Base-by-base conservation (phyloP, 2,797 vertebrate genomes). In the Myotis findleyi region DNA sequence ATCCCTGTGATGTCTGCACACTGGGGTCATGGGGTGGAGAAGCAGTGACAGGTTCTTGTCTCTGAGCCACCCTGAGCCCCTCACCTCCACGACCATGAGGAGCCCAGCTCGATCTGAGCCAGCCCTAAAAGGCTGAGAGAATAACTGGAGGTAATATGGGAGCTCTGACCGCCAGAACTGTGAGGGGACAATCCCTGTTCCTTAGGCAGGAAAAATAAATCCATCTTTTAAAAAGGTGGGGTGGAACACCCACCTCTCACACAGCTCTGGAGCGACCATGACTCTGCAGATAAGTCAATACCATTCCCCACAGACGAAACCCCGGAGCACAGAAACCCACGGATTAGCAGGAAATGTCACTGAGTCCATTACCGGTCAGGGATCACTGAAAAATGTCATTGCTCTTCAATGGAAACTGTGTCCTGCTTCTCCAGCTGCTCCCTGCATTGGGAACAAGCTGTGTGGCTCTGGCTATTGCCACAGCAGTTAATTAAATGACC, bases 311-410 rank as follows among this genome's bases (percentile, higher is more conserved):
- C 90, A 95, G 95, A 97, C 97, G 97, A 97, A 95, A 95, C 95
- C 47, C 23, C 77, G 20, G 87, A 90, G 93, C 88, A 51, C 94
- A 96, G 91, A 96, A 88, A 55, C 71, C 4, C 96, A 71, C 87
- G 97, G 96, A 97, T 98, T 98, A 98, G 96, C 80, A 91, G 97
- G 85, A 97, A 91, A 93, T 97, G 97, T 98, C 95, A 92, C 41
- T 87, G 93, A 55, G 72, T 89, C 21, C 10, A 69, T 82, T 91
- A 95, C 0, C 38, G 81, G 96, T 75, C 97, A 97, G 97, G 96
- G 81, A 92, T 93, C 72, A 20, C 69, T 87, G 93, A 92, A 89
- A 95, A 96, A 97, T 91, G 93, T 89, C 92, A 84, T 91, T 91
- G 83, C 89, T 95, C 84, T 91, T 96, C 85, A 75, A 1, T 51